Percentiles rank a stretch among this genome's conserved stretches.
phyloP scores from a whole-genome alignment of 1,140 invertebrate genomes.

The Pseudomyrmex sp. region DNA sequence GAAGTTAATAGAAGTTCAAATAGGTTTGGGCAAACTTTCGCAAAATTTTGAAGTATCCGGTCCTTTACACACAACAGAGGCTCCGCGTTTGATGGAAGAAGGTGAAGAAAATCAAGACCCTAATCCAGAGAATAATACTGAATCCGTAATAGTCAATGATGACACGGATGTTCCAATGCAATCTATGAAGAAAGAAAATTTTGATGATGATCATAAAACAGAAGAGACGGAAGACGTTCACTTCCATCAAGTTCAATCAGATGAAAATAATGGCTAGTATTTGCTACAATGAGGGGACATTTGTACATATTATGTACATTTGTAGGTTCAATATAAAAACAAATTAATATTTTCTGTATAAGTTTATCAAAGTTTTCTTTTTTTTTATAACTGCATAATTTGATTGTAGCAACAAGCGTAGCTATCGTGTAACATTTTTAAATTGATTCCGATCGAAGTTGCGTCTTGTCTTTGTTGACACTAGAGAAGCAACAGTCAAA shows the following conservation, averaged over 20 bases:
- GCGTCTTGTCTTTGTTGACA: no score
- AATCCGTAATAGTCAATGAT: constrained; percentile 59
- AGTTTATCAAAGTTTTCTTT: constrained; percentile 17
- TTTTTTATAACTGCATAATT: constrained; percentile 40
- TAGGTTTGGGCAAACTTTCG: constrained; percentile 77
- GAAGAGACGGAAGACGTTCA: constrained; percentile 65
- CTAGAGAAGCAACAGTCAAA: no score
- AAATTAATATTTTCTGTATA: constrained; percentile 52
- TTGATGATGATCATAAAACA: constrained; percentile 69
- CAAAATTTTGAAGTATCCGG: constrained; percentile 73
- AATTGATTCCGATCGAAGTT: no score
- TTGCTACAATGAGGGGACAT: constrained; percentile 70
- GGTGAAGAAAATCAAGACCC: constrained; percentile 83
- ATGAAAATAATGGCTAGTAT: constrained; percentile 81
- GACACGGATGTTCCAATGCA: constrained; percentile 54
- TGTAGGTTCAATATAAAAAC: constrained; percentile 58
- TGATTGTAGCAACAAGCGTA: no score
- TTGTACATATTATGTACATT: constrained; percentile 74
- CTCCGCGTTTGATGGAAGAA: constrained; percentile 72
- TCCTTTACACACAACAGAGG: constrained; percentile 63
- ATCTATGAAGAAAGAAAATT: constrained; percentile 72
- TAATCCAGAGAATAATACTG: constrained; percentile 81
- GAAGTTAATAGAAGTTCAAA: constrained; percentile 80
- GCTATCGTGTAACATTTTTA: no score
- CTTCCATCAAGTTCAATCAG: constrained; percentile 66